A percentile compares a stretch with the other conserved stretches of the same genome.
phyloP scores from a whole-genome alignment of 2,888 invertebrate genomes.

The Caenorhabditis wallacei region DNA sequence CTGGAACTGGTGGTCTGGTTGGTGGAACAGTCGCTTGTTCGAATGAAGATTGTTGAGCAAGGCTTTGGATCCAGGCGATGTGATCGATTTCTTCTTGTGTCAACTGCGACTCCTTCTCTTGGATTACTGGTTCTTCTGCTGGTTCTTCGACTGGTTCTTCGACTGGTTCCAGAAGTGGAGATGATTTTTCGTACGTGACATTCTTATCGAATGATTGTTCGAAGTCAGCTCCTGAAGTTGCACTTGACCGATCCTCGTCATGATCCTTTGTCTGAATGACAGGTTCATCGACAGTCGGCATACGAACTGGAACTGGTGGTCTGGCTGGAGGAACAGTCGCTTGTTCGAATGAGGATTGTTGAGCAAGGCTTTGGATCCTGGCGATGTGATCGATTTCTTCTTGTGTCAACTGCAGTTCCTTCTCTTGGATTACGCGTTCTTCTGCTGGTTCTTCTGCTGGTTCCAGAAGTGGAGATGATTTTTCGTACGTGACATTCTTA shows the following conservation, averaged over 20 bases:
- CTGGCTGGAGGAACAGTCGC: constrained; percentile 1
- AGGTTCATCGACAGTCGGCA: constrained; percentile 6
- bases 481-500: constrained; percentile 2
- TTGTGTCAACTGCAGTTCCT: constrained; percentile 31
- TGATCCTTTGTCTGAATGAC: too few species aligned
- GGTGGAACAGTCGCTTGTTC: constrained; percentile 19
- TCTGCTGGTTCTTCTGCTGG: background rate
- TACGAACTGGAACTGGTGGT: constrained; percentile 13
- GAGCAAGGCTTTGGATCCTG: constrained; percentile 35
- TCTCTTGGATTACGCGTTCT: background rate
- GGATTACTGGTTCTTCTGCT: constrained; percentile 1
- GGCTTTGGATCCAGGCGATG: constrained; percentile 44
- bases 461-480: constrained; percentile 6
- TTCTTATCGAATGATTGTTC: constrained; percentile 23
- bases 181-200: constrained; percentile 19
- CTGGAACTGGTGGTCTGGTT: constrained; percentile 14
- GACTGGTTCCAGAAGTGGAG: constrained; percentile 25
- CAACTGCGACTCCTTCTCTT: too few species aligned
- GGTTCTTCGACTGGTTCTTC: constrained; percentile 16
- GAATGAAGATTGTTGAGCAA: constrained; percentile 43
- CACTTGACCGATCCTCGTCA: constrained; percentile 24
- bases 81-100: constrained; percentile 51
- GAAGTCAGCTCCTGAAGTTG: constrained; percentile 34
- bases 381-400: constrained; percentile 56
- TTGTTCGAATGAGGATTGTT: constrained; percentile 40